Percentiles rank a stretch among this genome's conserved stretches.
phyloP scores from a whole-genome alignment of 2,113 vertebrate genomes.

The Xiphorhynchus elegans region DNA sequence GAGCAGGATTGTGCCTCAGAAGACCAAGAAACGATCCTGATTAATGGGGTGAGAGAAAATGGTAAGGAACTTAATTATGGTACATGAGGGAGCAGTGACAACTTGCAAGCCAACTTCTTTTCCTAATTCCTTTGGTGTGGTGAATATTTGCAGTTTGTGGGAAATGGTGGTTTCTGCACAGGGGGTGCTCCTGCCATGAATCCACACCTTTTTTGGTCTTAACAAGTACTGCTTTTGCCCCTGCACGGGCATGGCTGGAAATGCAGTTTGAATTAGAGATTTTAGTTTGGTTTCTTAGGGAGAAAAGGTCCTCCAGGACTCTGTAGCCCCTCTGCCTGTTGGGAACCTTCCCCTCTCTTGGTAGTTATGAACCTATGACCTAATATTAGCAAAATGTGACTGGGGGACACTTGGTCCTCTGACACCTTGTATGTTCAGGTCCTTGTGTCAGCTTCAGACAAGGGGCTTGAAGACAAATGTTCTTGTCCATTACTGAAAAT shows the following conservation, averaged over 20 bases:
- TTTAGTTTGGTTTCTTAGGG: background rate
- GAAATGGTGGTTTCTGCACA: background rate
- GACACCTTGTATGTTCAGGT: background rate
- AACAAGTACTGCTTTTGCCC: background rate
- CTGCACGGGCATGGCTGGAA: background rate
- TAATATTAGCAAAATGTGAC: background rate
- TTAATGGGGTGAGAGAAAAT: conserved; percentile 87
- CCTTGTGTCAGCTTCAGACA: background rate
- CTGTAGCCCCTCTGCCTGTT: background rate
- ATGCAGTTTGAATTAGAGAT: background rate
- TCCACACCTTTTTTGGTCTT: background rate
- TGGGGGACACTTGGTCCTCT: background rate
- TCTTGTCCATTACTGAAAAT: background rate
- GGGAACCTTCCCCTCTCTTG: background rate
- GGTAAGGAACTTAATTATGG: conserved; percentile 80
- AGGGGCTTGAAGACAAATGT: background rate
- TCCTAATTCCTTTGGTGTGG: background rate
- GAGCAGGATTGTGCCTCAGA: conserved; percentile 89
- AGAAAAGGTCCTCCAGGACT: background rate
- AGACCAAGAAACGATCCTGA: conserved; percentile 86
- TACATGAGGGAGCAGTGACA: conserved; percentile 11
- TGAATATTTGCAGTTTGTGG: background rate
- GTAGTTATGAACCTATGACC: background rate
- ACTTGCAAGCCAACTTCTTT: conserved; percentile 18
- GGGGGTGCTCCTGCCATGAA: background rate